phyloP scores from a whole-genome alignment of 2,888 invertebrate species.

The Agonum fuliginosum region DNA sequence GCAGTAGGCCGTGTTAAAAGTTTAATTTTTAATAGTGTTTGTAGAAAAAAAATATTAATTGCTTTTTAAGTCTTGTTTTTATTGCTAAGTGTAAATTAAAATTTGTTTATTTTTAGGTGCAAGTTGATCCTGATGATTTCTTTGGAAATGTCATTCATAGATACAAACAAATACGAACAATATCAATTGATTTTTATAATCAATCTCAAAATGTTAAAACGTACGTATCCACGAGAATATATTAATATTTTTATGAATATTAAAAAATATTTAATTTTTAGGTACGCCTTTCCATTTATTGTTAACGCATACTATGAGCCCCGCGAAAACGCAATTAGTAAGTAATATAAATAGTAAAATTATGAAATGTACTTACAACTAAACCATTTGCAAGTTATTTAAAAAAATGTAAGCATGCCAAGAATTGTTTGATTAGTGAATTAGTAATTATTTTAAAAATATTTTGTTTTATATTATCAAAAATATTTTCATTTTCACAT shows the following conservation, averaged over 20 bases:
- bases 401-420: too few relatives aligned
- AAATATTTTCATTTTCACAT: too few relatives aligned
- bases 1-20: too few relatives aligned
- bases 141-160: slow-evolving; percentile 71
- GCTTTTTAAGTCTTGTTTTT: too few relatives aligned
- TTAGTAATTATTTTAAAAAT: too few relatives aligned
- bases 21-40: too few relatives aligned
- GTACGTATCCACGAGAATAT: background rate
- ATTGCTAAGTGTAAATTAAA: background rate
- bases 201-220: slow-evolving; percentile 48
- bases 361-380: too few relatives aligned
- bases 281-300: slow-evolving; percentile 45
- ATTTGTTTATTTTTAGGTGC: slow-evolving; percentile 65
- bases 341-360: too few relatives aligned
- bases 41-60: too few relatives aligned
- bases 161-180: slow-evolving; percentile 70
- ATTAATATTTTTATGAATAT: background rate
- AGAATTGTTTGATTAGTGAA: too few relatives aligned
- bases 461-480: too few relatives aligned
- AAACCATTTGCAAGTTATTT: too few relatives aligned
- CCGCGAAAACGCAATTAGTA: slow-evolving; percentile 74
- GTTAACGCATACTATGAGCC: slow-evolving; percentile 69
- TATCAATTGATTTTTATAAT: slow-evolving; percentile 61
- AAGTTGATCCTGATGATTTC: slow-evolving; percentile 71
- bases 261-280: slow-evolving; percentile 28